These are phyloP conservation scores for Oreochromis tanganicae DNA, from an alignment of 2,113 vertebrate species.

Conservation along the genomic window DNA sequence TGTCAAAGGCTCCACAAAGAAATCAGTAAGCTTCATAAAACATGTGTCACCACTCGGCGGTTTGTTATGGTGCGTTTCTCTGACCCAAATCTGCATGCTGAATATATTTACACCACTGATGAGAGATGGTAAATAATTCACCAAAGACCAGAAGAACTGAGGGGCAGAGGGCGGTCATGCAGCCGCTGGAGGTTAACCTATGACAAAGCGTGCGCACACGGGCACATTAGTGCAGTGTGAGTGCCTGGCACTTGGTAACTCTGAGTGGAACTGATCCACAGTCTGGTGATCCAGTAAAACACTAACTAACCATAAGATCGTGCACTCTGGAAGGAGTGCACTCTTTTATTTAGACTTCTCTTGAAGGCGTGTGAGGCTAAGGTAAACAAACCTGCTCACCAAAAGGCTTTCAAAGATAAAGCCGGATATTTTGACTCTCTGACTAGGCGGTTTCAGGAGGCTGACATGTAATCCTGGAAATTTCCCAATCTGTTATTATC, in stretches of 20 bases:
- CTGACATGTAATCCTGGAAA: neutral
- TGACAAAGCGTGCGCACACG: neutral
- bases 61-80: neutral
- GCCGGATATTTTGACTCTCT: neutral
- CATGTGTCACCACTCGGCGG: neutral
- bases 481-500: neutral
- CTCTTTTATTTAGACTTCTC: neutral
- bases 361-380: neutral
- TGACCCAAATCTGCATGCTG: neutral
- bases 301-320: neutral
- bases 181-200: neutral
- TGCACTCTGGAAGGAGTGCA: neutral
- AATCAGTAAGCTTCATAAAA: neutral
- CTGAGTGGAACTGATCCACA: neutral
- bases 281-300: neutral
- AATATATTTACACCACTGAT: neutral
- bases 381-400: neutral
- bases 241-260: neutral
- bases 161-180: neutral
- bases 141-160: neutral
- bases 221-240: neutral
- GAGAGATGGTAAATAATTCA: slow-evolving; percentile 21
- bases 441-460: neutral
- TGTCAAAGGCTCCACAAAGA: neutral
- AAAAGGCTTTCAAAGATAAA: neutral